Conservation (phyloP, 2,113 vertebrate genomes). For the Tichodroma muraria region DNA sequence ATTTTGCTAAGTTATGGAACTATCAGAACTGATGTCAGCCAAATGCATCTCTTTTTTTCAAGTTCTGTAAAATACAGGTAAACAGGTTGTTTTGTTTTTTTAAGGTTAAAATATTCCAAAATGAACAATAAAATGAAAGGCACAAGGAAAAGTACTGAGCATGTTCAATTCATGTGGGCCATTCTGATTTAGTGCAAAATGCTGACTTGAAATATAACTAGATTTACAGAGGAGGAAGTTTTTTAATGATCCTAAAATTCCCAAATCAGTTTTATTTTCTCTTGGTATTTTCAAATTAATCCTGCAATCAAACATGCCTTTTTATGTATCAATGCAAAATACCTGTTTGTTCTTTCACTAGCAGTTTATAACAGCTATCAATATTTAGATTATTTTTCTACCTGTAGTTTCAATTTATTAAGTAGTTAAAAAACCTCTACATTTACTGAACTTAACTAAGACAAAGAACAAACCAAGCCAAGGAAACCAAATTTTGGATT, state of each 20-base stretch:
- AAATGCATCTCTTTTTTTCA: neutral
- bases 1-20: neutral
- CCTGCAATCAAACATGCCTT: neutral
- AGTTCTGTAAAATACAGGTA: neutral
- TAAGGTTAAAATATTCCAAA: neutral
- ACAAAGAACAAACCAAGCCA: neutral
- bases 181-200: neutral
- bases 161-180: fast-evolving
- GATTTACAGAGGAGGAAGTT: neutral
- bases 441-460: neutral
- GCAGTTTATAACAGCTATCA: neutral
- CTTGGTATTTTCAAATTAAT: neutral
- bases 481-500: neutral
- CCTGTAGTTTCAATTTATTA: neutral
- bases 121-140: neutral
- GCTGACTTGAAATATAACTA: neutral
- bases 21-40: neutral
- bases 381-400: neutral
- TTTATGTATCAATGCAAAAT: neutral
- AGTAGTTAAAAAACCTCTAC: neutral
- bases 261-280: neutral
- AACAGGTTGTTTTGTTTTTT: neutral
- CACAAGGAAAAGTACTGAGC: neutral
- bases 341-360: neutral
- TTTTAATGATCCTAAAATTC: neutral